Conservation (phyloP, 1,140 invertebrate species). For the Formica exsecta region DNA sequence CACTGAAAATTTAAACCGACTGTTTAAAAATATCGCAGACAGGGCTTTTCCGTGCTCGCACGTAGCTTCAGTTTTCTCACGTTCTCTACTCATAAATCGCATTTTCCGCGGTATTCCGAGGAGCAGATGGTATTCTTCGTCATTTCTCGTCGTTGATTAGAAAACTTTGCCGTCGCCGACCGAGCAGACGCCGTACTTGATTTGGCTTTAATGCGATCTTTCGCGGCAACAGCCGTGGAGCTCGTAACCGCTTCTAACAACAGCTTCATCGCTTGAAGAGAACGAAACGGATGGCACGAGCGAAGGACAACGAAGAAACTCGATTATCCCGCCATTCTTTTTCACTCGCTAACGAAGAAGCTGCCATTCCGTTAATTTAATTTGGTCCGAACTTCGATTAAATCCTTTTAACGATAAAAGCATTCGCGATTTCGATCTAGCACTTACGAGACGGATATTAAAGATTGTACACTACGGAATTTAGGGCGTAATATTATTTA, state of each 20-base stretch:
- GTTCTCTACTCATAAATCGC: conserved; percentile 44
- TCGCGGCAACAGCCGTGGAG: conserved; percentile 38
- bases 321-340: conserved; percentile 55
- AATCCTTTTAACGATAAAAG: conserved; percentile 50
- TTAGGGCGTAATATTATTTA: neutral
- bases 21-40: neutral
- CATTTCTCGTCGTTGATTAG: conserved; percentile 44
- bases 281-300: conserved; percentile 23
- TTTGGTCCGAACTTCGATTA: conserved; percentile 38
- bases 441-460: neutral
- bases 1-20: neutral
- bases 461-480: neutral
- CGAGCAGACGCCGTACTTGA: conserved; percentile 56
- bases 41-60: neutral
- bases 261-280: neutral
- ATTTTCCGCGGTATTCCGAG: conserved; percentile 21
- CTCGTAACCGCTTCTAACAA: conserved; percentile 56
- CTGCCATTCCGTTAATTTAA: conserved; percentile 13
- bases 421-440: neutral
- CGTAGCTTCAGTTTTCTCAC: conserved; percentile 23
- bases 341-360: neutral
- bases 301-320: conserved; percentile 37
- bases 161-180: conserved; percentile 30
- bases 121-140: conserved; percentile 1
- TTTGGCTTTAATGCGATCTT: conserved; percentile 69